These are phyloP conservation scores for Melolontha melolontha DNA, from an alignment of 2,888 invertebrate species.

Conservation along the genomic window DNA sequence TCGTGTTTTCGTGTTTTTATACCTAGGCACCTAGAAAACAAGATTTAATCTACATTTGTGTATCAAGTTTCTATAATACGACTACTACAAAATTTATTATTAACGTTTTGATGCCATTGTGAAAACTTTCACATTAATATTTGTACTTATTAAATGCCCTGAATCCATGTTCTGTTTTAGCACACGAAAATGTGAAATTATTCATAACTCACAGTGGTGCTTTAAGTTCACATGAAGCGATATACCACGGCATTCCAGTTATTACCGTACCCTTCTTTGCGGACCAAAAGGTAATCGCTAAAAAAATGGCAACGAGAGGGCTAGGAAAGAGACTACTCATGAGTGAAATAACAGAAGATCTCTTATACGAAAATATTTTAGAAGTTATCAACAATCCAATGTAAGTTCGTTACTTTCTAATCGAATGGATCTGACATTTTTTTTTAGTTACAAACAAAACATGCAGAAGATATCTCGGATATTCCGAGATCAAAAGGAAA, in stretches of 20 bases:
- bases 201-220: conserved; percentile 55
- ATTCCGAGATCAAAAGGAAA: conserved; percentile 47
- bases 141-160: too few relatives aligned
- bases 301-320: conserved; percentile 52
- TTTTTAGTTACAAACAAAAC: conserved; percentile 49
- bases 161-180: conserved; percentile 35
- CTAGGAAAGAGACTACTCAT: conserved; percentile 50
- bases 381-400: conserved; percentile 51
- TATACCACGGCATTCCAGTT: conserved; percentile 52
- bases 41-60: too few relatives aligned
- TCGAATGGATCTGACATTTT: conserved; percentile 8
- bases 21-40: too few relatives aligned
- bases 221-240: conserved; percentile 54
- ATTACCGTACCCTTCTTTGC: conserved; percentile 56
- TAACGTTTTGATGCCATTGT: too few relatives aligned
- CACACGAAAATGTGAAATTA: conserved; percentile 51
- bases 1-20: too few relatives aligned
- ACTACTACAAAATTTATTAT: too few relatives aligned
- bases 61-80: too few relatives aligned
- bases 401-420: conserved; percentile 46
- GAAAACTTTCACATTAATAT: too few relatives aligned
- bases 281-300: conserved; percentile 57
- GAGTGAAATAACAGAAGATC: conserved; percentile 47
- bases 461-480: conserved; percentile 46
- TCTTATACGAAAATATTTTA: conserved; percentile 48